A percentile compares a stretch with the other conserved stretches of the same genome.
These are phyloP conservation scores for Lucilia cuprina DNA, from an alignment of 1,140 invertebrate species.

Conservation along the genomic window DNA sequence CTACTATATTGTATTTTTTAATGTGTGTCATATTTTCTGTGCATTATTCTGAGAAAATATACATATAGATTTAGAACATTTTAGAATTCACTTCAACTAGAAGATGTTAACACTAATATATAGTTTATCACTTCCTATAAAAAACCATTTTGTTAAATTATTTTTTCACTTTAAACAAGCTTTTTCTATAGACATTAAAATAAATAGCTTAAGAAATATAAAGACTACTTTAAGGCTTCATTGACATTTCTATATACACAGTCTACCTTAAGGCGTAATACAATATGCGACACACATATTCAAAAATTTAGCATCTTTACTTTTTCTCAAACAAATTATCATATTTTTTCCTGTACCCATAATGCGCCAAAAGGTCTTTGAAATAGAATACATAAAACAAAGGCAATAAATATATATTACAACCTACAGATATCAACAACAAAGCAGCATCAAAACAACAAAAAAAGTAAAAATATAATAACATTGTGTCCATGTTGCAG, in stretches of 20 bases:
- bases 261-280: neutral
- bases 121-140: too few species aligned
- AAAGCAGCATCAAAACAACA: neutral
- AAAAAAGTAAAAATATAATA: neutral
- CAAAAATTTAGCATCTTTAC: neutral
- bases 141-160: too few species aligned
- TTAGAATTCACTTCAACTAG: too few species aligned
- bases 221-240: neutral
- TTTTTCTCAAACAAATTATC: neutral
- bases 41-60: too few species aligned
- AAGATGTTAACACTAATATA: too few species aligned
- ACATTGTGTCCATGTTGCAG: neutral
- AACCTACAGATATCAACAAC: neutral
- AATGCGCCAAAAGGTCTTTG: neutral
- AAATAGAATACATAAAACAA: neutral
- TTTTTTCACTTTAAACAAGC: too few species aligned
- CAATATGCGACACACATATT: neutral
- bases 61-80: too few species aligned
- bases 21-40: too few species aligned
- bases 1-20: too few species aligned
- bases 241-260: neutral
- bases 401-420: constrained; percentile 24
- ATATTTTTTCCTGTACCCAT: neutral
- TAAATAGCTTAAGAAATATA: too few species aligned
- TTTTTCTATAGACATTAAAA: too few species aligned